Base-by-base conservation (phyloP, 1,140 invertebrate species). In the Zaprionus capensis region DNA sequence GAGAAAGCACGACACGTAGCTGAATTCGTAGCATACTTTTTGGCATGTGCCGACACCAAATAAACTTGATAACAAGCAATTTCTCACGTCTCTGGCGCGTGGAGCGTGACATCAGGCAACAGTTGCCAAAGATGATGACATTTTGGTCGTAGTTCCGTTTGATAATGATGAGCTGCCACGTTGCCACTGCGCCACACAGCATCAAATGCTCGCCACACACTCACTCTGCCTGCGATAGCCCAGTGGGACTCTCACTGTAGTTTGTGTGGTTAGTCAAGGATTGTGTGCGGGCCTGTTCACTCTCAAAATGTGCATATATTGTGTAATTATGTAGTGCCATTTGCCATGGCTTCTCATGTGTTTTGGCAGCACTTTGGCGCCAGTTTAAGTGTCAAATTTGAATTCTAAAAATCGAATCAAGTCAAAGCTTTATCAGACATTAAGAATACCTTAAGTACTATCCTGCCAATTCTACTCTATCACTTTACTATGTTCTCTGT, bases 11-110 rank as follows among this genome's bases (percentile, higher is more conserved):
- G 56, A 66, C 66, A 76, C 76, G 65, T 65, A 68, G 69, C 65
- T 58, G 76, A 64, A 66, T 55, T 62, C 64, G 71, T 91, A 80
- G 85, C 80, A 90, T 76, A 91, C 85, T 91, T 90, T 90, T 91
- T 91, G 82, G 82, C 64, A 91, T 80, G 70, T 77, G 81, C 82
- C 79, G 81, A 81, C 41, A 46, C 86, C 82, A 91, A 88, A 91
- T 88, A 84, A 88, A 88, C 82, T 90, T 91, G 86, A 80, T 91
- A 90, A 90, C 85, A 90, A 90, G 85, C 85, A 90, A 90, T 90
- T 90, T 91, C 85, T 91, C 85, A 90, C 85, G 85, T 90, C 85
- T 86, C 72, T 78, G 68, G 61, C 73, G 65, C 65, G 53, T 75
- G 74, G 71, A 76, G 82, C 80, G 75, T 86, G 82, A 72, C 76